phyloP scores from a whole-genome alignment of 1,140 invertebrate genomes.

The Ips typographus region DNA sequence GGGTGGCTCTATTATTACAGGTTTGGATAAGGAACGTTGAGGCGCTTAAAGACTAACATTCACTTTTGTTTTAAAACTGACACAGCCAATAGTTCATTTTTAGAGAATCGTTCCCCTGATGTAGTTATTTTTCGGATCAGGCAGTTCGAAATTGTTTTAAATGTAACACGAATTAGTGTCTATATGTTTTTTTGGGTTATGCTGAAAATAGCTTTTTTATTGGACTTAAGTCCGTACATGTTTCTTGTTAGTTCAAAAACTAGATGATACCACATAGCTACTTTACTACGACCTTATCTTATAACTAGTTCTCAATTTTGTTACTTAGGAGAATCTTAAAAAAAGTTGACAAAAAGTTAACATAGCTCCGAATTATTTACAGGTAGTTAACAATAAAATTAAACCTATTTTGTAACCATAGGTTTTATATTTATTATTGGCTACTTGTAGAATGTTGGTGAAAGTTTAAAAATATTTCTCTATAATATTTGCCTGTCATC shows the following conservation, averaged over 20 bases:
- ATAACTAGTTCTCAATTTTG: slow-evolving; percentile 2
- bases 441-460: no score
- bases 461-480: no score
- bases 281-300: slow-evolving; percentile 13
- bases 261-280: slow-evolving; percentile 17
- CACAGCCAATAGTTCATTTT: slow-evolving; percentile 26
- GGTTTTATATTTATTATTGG: no score
- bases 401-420: no score
- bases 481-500: no score
- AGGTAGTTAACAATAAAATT: no score
- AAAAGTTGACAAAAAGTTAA: no score
- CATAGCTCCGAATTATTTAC: no score
- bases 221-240: slow-evolving; percentile 11
- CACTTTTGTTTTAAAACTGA: slow-evolving; percentile 12
- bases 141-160: not conserved
- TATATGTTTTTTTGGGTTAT: slow-evolving; percentile 5
- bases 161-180: slow-evolving; percentile 9
- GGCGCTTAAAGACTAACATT: slow-evolving; percentile 28
- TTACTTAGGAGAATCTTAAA: not conserved
- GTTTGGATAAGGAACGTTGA: slow-evolving; percentile 18
- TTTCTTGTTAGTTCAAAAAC: slow-evolving; percentile 7
- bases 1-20: slow-evolving; percentile 11
- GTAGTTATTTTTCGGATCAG: not conserved
- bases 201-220: slow-evolving; percentile 21
- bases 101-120: slow-evolving; percentile 3